A percentile compares a stretch with the other conserved stretches of the same genome.
Conservation (phyloP, 2,113 vertebrate genomes). For the Dromas ardeola region DNA sequence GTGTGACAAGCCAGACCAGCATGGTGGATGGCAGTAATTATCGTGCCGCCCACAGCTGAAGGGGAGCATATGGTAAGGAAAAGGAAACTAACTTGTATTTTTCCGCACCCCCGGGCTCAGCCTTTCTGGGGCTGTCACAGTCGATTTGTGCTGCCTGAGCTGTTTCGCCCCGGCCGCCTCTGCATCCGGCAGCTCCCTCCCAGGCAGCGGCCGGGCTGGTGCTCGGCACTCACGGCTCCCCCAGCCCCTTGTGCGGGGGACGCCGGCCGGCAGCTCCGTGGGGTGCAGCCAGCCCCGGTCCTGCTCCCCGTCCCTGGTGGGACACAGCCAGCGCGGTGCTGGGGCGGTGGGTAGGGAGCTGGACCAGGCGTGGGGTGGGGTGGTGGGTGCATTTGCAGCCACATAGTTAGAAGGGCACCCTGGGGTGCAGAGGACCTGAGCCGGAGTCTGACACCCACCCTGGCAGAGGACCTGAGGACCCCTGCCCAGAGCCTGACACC, state of each 20-base stretch:
- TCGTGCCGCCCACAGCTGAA: constrained; percentile 71
- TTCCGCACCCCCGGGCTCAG: constrained; percentile 65
- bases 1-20: constrained; percentile 57
- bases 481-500: background rate
- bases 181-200: background rate
- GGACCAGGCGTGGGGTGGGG: accelerated
- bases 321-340: accelerated
- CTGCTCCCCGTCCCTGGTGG: background rate
- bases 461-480: background rate
- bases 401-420: accelerated
- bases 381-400: accelerated
- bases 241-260: background rate
- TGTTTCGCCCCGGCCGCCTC: constrained; percentile 37
- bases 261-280: background rate
- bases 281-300: accelerated
- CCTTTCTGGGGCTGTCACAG: constrained; percentile 79
- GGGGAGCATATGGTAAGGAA: constrained; percentile 78
- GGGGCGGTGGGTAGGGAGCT: background rate
- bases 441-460: background rate
- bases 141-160: constrained; percentile 78
- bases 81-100: constrained; percentile 69
- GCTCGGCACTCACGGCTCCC: background rate
- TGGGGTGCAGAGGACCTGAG: background rate
- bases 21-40: constrained; percentile 68
- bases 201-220: background rate